Conservation (phyloP, 2,797 vertebrate genomes). For the Notolepis coatsorum region DNA sequence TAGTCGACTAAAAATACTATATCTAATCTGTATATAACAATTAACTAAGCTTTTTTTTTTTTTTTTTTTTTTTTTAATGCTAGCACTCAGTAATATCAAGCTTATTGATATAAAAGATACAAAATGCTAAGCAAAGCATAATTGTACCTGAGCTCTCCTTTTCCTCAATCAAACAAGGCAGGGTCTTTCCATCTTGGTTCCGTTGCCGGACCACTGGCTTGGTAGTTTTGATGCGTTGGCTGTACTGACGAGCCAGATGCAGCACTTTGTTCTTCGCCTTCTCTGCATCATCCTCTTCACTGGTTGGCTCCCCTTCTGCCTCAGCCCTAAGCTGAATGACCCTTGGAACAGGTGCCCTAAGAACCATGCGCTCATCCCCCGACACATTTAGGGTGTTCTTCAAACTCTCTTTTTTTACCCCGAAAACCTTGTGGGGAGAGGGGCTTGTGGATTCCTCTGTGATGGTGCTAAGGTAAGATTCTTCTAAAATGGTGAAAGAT, state of each 20-base stretch:
- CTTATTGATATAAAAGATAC: too few species aligned
- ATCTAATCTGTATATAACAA: too few species aligned
- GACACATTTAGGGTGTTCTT: constrained; percentile 36
- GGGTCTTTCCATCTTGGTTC: constrained; percentile 33
- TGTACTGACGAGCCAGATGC: constrained; percentile 90
- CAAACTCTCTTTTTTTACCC: constrained; percentile 32
- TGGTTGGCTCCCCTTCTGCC: constrained; percentile 12
- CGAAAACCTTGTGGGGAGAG: constrained; percentile 45
- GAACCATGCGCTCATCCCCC: constrained; percentile 19
- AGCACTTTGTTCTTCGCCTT: constrained; percentile 85
- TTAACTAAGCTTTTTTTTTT: too few species aligned
- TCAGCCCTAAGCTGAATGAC: constrained; percentile 50
- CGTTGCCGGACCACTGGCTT: constrained; percentile 44
- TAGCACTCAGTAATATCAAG: too few species aligned
- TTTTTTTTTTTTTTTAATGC: too few species aligned
- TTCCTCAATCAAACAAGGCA: constrained; percentile 76
- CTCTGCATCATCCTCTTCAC: constrained; percentile 59
- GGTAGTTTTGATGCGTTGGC: constrained; percentile 86
- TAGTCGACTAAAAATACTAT: too few species aligned
- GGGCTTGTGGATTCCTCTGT: constrained; percentile 62
- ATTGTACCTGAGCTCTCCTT: constrained; percentile 62
- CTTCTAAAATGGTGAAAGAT: constrained; percentile 75
- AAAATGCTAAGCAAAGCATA: too few species aligned
- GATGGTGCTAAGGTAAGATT: constrained; percentile 68
- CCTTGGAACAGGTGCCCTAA: constrained; percentile 37